A percentile compares a stretch with the other conserved stretches of the same genome.
These are phyloP conservation scores for Drosophila gunungcola DNA, from an alignment of 1,140 invertebrate species.

Conservation along the genomic window DNA sequence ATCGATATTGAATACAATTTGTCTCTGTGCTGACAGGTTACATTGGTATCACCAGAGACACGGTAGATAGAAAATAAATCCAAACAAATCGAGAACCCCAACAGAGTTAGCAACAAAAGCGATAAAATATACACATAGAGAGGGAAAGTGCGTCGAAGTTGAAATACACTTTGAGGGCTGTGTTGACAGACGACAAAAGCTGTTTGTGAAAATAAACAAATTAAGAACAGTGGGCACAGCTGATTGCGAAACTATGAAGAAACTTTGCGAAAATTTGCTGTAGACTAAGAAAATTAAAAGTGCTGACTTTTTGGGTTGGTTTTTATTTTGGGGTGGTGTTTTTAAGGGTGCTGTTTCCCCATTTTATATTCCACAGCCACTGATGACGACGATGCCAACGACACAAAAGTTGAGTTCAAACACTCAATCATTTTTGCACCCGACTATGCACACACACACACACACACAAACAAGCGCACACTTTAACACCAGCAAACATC, in stretches of 20 bases:
- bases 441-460: constrained; percentile 39
- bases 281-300: no score
- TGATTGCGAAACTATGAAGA: constrained; percentile 10
- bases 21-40: neutral
- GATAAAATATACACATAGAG: constrained; percentile 10
- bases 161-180: constrained; percentile 17
- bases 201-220: constrained; percentile 3
- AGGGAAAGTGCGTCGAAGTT: constrained; percentile 6
- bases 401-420: constrained; percentile 73
- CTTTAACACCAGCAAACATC: constrained; percentile 47
- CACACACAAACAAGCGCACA: constrained; percentile 12
- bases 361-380: constrained; percentile 6
- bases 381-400: constrained; percentile 27
- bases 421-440: constrained; percentile 80
- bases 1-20: neutral
- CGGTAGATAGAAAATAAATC: constrained; percentile 2
- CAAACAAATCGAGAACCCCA: constrained; percentile 27
- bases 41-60: constrained; percentile 4
- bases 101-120: constrained; percentile 22
- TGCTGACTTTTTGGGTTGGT: no score
- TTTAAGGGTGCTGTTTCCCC: constrained; percentile 10
- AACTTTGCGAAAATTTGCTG: no score
- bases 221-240: neutral
- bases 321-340: neutral
- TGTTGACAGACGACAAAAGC: constrained; percentile 9